A percentile compares a stretch with the other conserved stretches of the same genome.
Evolutionary conservation across 2,797 vertebrate genomes (phyloP).

Genomic region (Glyptemys insculpta): DNA sequence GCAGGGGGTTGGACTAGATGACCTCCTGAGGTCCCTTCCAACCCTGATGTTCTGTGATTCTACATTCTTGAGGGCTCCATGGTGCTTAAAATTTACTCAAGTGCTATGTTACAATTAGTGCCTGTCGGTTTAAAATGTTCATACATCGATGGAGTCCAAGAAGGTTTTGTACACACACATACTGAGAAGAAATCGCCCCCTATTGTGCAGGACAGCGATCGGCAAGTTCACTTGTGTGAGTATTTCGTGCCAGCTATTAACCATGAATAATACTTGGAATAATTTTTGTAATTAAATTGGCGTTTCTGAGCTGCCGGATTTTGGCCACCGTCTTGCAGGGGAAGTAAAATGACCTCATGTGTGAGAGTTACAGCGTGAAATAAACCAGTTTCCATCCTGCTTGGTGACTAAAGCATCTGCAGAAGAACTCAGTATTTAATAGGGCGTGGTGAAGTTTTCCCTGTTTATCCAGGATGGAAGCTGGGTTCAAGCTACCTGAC

Average conservation of each 20-base stretch:
- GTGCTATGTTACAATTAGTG: neutral
- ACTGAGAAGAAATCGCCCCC: slow-evolving; percentile 12
- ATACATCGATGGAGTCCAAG: neutral
- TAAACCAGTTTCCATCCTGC: neutral
- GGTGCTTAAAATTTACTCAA: neutral
- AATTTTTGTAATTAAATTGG: slow-evolving; percentile 37
- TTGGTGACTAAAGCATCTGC: fast-evolving
- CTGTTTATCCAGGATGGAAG: neutral
- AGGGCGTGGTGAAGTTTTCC: neutral
- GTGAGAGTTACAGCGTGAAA: slow-evolving; percentile 3
- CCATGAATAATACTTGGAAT: slow-evolving; percentile 24
- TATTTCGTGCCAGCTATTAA: slow-evolving; percentile 1
- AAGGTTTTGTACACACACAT: neutral
- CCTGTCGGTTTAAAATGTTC: neutral
- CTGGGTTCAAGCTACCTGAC: neutral
- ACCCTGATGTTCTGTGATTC: too few species aligned
- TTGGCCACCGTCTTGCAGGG: slow-evolving; percentile 41
- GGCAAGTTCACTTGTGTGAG: slow-evolving; percentile 43
- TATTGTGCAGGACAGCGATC: slow-evolving; percentile 24
- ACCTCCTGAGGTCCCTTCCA: too few species aligned
- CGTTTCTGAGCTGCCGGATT: slow-evolving; percentile 35
- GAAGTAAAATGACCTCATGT: slow-evolving; percentile 50
- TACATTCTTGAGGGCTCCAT: neutral
- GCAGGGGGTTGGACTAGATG: too few species aligned
- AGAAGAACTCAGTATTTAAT: neutral